Percentiles rank a stretch among this genome's conserved stretches.
Evolutionary conservation across 1,140 invertebrate species (phyloP).

Genomic region (Eueides isabella): DNA sequence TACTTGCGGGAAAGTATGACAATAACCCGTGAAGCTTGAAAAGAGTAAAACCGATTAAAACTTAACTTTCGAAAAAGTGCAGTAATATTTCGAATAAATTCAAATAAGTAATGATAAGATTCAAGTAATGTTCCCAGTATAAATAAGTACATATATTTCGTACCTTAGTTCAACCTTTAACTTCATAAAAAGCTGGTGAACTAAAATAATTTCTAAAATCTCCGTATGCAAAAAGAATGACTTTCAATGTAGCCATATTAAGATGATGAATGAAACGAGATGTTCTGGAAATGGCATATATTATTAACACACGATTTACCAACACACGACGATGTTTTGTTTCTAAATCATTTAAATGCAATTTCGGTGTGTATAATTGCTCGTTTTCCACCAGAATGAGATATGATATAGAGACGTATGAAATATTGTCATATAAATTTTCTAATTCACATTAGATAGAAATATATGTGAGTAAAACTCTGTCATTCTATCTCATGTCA

Average conservation of each 20-base stretch:
- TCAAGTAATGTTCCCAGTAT: background rate
- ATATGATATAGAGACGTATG: too few species aligned
- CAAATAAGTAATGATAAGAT: too few species aligned
- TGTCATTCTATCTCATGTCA: too few species aligned
- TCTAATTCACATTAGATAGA: too few species aligned
- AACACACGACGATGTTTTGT: background rate
- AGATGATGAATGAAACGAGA: background rate
- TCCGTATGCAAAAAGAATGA: background rate
- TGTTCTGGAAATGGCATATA: background rate
- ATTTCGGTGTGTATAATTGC: background rate
- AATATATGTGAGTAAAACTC: too few species aligned
- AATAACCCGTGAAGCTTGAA: too few species aligned
- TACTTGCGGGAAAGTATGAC: too few species aligned
- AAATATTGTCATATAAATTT: too few species aligned
- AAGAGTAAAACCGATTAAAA: too few species aligned
- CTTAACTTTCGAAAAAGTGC: too few species aligned
- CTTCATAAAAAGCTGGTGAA: constrained; percentile 1
- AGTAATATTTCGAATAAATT: background rate
- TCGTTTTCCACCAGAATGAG: background rate
- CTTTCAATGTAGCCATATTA: background rate
- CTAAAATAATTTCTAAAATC: background rate
- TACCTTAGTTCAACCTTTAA: background rate
- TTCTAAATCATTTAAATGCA: background rate
- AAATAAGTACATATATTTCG: background rate
- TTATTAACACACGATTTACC: background rate